Evolutionary conservation across 1,140 invertebrate species (phyloP).

Genomic region (Calycopis cecrops): DNA sequence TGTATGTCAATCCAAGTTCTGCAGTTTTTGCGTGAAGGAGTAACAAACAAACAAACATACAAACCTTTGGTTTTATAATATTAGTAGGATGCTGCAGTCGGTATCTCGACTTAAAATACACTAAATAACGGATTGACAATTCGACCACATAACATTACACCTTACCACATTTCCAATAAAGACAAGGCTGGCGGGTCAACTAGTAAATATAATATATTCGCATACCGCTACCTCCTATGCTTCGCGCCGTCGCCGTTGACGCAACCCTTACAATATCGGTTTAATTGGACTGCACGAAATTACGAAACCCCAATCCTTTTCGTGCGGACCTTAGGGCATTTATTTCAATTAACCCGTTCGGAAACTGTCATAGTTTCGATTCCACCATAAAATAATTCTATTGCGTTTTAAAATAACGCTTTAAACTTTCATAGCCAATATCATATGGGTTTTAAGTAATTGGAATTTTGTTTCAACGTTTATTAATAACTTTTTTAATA

Average conservation of each 20-base stretch:
- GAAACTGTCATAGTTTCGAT: neutral
- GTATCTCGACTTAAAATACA: no score
- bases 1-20: no score
- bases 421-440: neutral
- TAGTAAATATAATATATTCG: no score
- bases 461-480: neutral
- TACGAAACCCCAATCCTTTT: slow-evolving; percentile 27
- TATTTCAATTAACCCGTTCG: slow-evolving; percentile 23
- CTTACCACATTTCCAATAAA: no score
- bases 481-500: neutral
- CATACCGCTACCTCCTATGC: no score
- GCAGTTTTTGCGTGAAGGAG: no score
- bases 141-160: no score
- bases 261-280: slow-evolving; percentile 29
- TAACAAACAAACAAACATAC: no score
- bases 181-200: no score
- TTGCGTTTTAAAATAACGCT: neutral
- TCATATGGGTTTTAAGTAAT: neutral
- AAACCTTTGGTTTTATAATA: no score
- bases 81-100: no score
- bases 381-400: neutral
- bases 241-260: neutral
- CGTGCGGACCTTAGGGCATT: slow-evolving; percentile 17
- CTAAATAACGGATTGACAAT: no score
- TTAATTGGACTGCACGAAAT: slow-evolving; percentile 31